A percentile compares a stretch with the other conserved stretches of the same genome.
Evolutionary conservation across 2,888 invertebrate genomes (phyloP).

Genomic region (Criorhina ranunculi): DNA sequence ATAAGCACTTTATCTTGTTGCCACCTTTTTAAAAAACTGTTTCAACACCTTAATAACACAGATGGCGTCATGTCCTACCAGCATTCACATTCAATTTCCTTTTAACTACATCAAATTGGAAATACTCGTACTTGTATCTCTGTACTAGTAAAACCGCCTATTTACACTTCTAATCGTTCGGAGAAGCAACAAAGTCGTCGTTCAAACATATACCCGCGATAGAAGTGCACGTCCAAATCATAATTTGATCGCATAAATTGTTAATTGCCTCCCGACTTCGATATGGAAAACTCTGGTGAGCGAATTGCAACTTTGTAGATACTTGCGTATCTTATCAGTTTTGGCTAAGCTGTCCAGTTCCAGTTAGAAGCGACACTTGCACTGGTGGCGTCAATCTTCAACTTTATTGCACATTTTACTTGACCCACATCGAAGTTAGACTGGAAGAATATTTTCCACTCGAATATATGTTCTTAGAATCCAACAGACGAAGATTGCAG

Average conservation of each 20-base stretch:
- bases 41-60: too few species aligned
- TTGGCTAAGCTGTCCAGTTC: slow-evolving; percentile 13
- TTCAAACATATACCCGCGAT: neutral
- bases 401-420: slow-evolving; percentile 36
- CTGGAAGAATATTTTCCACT: too few species aligned
- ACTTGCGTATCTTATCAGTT: slow-evolving; percentile 46
- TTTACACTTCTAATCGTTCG: slow-evolving; percentile 2
- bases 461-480: too few species aligned
- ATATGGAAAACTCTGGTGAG: slow-evolving; percentile 31
- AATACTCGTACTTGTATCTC: too few species aligned
- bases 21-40: too few species aligned
- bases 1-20: too few species aligned
- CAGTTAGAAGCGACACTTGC: slow-evolving; percentile 6
- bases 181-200: neutral
- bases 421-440: slow-evolving; percentile 54
- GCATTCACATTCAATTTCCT: too few species aligned
- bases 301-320: slow-evolving; percentile 37
- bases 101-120: too few species aligned
- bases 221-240: neutral
- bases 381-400: slow-evolving; percentile 31
- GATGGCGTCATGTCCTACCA: too few species aligned
- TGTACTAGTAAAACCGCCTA: slow-evolving; percentile 4
- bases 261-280: slow-evolving; percentile 40
- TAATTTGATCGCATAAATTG: slow-evolving; percentile 45
- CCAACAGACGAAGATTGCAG: neutral